A percentile compares a stretch with the other conserved stretches of the same genome.
These are phyloP conservation scores for Pectinophora gossypiella DNA, from an alignment of 1,140 invertebrate genomes.

Conservation along the genomic window DNA sequence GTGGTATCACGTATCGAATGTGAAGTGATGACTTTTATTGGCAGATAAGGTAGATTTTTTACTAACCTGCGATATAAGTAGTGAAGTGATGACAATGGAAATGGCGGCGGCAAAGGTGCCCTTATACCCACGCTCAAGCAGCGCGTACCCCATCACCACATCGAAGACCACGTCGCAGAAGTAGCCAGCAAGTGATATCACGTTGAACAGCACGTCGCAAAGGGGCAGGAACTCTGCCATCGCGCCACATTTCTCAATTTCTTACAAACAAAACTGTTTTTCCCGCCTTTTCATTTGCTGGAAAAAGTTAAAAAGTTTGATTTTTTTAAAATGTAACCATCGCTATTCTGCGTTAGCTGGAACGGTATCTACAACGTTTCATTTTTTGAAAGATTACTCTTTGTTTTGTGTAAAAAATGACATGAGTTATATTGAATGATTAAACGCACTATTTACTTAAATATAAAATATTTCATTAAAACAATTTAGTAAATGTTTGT, in stretches of 20 bases:
- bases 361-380: too few species aligned
- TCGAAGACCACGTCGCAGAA: slow-evolving; percentile 95
- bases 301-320: not conserved
- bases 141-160: slow-evolving; percentile 88
- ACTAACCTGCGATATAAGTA: slow-evolving; percentile 84
- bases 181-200: slow-evolving; percentile 92
- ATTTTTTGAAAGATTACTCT: too few species aligned
- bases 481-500: too few species aligned
- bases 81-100: slow-evolving; percentile 80
- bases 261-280: not conserved
- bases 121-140: slow-evolving; percentile 80
- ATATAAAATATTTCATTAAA: too few species aligned
- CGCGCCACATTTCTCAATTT: slow-evolving; percentile 34
- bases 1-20: too few species aligned
- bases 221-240: slow-evolving; percentile 89
- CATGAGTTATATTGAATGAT: too few species aligned
- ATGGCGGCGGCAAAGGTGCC: slow-evolving; percentile 80
- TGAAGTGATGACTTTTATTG: too few species aligned
- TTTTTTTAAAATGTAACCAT: too few species aligned
- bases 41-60: too few species aligned
- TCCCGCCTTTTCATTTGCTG: not conserved
- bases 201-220: slow-evolving; percentile 93
- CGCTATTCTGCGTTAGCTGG: not conserved
- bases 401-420: too few species aligned
- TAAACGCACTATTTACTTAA: too few species aligned